Percentiles rank a stretch among this genome's conserved stretches.
Conservation (phyloP, 2,113 vertebrate genomes). For the Eulemur rufifrons region DNA sequence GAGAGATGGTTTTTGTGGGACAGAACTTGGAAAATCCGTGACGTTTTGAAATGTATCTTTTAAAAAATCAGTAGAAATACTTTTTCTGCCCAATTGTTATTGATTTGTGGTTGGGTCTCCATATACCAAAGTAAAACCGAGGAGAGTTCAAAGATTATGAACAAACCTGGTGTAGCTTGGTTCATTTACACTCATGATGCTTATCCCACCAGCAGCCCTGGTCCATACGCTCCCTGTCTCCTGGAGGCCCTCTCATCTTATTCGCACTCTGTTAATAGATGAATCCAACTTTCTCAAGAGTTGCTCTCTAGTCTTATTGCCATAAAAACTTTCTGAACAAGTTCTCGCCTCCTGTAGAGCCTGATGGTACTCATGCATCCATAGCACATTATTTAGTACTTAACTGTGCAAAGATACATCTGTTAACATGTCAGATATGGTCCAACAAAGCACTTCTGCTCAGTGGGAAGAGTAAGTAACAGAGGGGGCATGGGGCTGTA, state of each 20-base stretch:
- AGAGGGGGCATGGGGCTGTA: neutral
- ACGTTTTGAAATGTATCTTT: neutral
- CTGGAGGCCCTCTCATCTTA: neutral
- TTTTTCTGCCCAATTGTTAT: neutral
- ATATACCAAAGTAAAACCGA: neutral
- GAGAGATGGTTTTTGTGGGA: neutral
- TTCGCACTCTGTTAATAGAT: neutral
- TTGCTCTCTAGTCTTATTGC: neutral
- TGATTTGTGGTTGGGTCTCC: neutral
- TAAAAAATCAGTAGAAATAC: neutral
- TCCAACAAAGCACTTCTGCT: neutral
- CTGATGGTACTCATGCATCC: neutral
- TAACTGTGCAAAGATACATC: neutral
- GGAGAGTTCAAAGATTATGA: neutral
- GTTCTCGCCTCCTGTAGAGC: neutral
- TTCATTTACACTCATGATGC: neutral
- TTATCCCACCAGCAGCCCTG: neutral
- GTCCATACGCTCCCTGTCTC: neutral
- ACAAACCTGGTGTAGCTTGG: neutral
- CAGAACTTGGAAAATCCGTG: neutral
- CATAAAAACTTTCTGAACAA: neutral
- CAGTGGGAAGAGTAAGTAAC: neutral
- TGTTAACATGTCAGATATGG: neutral
- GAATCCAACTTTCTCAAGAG: neutral
- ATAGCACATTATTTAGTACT: neutral